Base-by-base conservation (phyloP, 2,888 invertebrate species). In the Didymodactylos carnosus region DNA sequence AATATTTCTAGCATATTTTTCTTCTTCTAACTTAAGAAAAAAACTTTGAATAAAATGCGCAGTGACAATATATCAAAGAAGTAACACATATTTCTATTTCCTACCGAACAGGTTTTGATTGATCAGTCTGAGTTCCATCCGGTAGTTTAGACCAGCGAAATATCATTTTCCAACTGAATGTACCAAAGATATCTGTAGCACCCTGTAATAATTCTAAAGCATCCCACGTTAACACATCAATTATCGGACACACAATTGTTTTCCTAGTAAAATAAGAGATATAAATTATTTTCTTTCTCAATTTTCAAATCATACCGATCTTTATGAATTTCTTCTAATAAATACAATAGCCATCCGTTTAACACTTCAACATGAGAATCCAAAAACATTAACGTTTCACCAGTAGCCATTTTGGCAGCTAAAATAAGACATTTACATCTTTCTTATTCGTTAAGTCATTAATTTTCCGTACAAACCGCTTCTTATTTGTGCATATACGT, bases 331-430 rank as follows among this genome's bases (percentile, higher is more conserved):
- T 95, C 88, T 29, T 91, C 88, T 73, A 98, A 83, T 25, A 98
- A 85, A 2, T 97, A 97, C 81, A 97, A 95, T 77, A 98, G 84
- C 97, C 98, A 98, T 23, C 97, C 97, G 85, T 93, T 92, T 73
- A 92, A 91, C 81, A 95, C 95, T 84, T 98, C 97, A 83, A 95
- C 97, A 83, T 98, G 97, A 3, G 95, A 94, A 83, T 98, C 98
- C 75, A 98, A 86, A 85, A 98, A 98, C 19, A 94, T 95, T 78
- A 94, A 85, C 72, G 92, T 90, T 84, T 92, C 89, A 75, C 94
- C 95, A 79, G 78, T 81, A 2, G 82, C 80, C 25, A 78, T 78
- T 14, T 77, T 79, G 62, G 83, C 83, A 23, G 40, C 70, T 40
- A 70, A 62, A 62, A 62, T 27, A 29, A 14, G 27, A 51, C 1